phyloP scores from a whole-genome alignment of 2,888 invertebrate species.

The Agrochola macilenta region DNA sequence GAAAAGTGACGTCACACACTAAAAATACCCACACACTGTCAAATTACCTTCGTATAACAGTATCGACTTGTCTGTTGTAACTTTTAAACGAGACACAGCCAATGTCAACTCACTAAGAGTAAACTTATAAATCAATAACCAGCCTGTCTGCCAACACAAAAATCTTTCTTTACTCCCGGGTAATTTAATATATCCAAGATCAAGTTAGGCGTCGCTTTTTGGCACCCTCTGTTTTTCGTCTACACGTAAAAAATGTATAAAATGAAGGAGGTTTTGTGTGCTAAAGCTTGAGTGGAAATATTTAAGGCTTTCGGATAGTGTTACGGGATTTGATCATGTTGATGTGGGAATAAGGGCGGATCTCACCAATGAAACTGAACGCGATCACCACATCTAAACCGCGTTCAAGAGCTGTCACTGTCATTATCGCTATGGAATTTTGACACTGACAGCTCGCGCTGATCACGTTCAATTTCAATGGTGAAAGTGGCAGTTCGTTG shows the following conservation, averaged over 20 bases:
- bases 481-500: neutral
- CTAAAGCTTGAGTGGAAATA: slow-evolving; percentile 41
- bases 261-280: slow-evolving; percentile 42
- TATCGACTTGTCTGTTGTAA: slow-evolving; percentile 1
- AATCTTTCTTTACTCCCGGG: slow-evolving; percentile 59
- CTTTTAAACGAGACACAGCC: slow-evolving; percentile 44
- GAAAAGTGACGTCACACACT: neutral
- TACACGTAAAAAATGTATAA: slow-evolving; percentile 50
- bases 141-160: slow-evolving; percentile 57
- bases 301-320: slow-evolving; percentile 43
- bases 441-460: too few relatives aligned
- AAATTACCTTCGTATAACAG: neutral
- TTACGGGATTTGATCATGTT: slow-evolving; percentile 36
- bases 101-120: slow-evolving; percentile 46
- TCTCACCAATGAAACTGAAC: too few relatives aligned
- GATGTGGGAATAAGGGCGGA: neutral
- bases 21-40: neutral
- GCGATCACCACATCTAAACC: too few relatives aligned
- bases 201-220: slow-evolving; percentile 61
- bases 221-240: slow-evolving; percentile 60
- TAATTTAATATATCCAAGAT: slow-evolving; percentile 67
- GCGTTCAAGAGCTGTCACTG: too few relatives aligned
- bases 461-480: too few relatives aligned
- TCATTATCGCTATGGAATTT: too few relatives aligned
- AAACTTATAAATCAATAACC: slow-evolving; percentile 67